Evolutionary conservation across 2,113 vertebrate genomes (phyloP).

Genomic region (Prochilodus magdalenae): DNA sequence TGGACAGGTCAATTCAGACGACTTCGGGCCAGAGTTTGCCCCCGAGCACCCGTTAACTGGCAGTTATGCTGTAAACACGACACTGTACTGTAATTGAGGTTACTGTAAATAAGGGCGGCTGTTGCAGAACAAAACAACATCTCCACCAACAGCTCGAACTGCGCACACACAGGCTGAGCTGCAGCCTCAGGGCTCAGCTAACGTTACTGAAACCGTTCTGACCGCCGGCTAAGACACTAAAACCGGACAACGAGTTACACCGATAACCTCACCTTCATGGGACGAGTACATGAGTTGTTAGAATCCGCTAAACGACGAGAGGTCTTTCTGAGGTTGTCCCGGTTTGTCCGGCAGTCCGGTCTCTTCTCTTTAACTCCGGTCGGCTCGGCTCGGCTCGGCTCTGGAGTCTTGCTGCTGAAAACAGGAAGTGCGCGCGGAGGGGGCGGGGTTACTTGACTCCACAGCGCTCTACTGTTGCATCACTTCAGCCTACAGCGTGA

Average conservation of each 20-base stretch:
- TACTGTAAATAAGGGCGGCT: background rate
- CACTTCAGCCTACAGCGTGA: constrained; percentile 40
- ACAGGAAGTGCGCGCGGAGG: constrained; percentile 44
- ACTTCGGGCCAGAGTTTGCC: no score
- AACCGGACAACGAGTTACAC: background rate
- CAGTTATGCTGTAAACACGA: background rate
- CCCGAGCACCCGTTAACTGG: background rate
- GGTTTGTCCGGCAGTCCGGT: background rate
- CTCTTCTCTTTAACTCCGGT: background rate
- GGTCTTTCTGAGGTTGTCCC: background rate
- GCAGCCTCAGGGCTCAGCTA: background rate
- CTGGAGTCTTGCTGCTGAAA: background rate
- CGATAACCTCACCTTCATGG: constrained; percentile 52
- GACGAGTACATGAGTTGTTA: background rate
- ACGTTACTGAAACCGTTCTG: background rate
- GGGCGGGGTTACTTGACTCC: constrained; percentile 52
- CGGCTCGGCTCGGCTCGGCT: background rate
- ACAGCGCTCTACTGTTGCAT: constrained; percentile 47
- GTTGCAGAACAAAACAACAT: background rate
- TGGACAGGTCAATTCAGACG: background rate
- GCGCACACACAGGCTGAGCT: background rate
- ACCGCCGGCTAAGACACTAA: background rate
- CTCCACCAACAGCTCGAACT: background rate
- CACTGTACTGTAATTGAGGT: background rate
- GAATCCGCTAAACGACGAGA: background rate